Evolutionary conservation across 2,888 invertebrate species (phyloP), one percentile per base, ranked within the genome.

Genomic region (Drosophila ezoana): DNA sequence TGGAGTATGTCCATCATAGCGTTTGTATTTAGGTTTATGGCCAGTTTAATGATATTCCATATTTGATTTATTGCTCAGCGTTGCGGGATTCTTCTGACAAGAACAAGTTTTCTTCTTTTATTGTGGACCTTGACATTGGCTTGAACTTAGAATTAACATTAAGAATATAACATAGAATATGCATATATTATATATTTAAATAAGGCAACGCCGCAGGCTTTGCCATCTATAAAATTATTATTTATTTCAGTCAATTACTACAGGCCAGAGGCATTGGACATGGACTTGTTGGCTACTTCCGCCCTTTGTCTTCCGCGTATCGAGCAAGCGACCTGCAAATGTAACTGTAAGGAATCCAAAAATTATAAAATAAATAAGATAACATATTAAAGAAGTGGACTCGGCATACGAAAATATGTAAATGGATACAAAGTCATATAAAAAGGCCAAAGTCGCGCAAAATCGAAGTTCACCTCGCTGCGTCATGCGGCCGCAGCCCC

Each of bases 391-490:
- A 52, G 23, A 5, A 49, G 11, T 38, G 18, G 45, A 38, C 49
- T 49, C 23, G 45, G 49, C 56, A 43, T 48, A 38, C 59, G 48
- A 62, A 59, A 67, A 67, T 85, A 82, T 82, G 85, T 82, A 82
- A 85, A 82, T 82, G 66, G 70, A 82, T 69, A 72, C 82, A 82
- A 71, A 81, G 65, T 56, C 65, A 71, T 64, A 45, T 53, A 79
- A 81, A 76, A 84, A 81, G 82, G 82, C 82, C 82, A 82, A 82
- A 85, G 82, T 79, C 80, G 80, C 85, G 77, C 85, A 52, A 82
- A 85, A 75, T 59, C 67, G 51, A 20, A 67, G 61, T 48, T 72
- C 76, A 76, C 65, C 72, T 76, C 76, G 76, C 43, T 54, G 71
- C 54, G 68, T 63, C 73, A 62, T 61, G 57, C 49, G 28, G 18